Conservation (phyloP, 2,113 vertebrate species). For the Smithornis capensis region DNA sequence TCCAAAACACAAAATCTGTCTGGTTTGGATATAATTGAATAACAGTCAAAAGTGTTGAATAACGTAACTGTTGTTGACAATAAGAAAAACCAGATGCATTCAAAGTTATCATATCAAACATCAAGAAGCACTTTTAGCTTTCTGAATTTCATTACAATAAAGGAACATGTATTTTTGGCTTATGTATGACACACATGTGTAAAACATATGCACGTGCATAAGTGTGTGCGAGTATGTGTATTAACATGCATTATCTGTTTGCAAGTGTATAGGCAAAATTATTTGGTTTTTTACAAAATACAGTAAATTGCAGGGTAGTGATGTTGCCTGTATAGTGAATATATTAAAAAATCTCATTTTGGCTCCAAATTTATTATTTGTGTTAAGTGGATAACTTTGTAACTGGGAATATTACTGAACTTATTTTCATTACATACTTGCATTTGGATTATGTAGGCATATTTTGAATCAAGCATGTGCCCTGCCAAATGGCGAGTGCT, state of each 20-base stretch:
- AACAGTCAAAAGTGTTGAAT: background rate
- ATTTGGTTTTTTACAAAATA: background rate
- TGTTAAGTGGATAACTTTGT: background rate
- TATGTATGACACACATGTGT: background rate
- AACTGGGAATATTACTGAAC: background rate
- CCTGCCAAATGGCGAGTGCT: background rate
- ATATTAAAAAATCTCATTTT: background rate
- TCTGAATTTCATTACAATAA: background rate
- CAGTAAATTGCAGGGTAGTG: rapidly evolving
- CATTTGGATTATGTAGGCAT: background rate
- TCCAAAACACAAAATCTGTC: background rate
- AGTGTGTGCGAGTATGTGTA: background rate
- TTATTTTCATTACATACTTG: background rate
- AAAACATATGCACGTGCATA: background rate
- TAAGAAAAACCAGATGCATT: background rate
- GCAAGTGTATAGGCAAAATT: rapidly evolving
- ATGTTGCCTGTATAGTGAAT: background rate
- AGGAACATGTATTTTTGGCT: background rate
- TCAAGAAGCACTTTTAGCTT: background rate
- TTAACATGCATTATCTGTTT: background rate
- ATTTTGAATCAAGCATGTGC: background rate
- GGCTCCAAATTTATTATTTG: background rate
- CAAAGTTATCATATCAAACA: background rate
- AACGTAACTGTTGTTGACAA: background rate
- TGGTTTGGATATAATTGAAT: background rate